Percentiles rank a stretch among this genome's conserved stretches.
phyloP scores from a whole-genome alignment of 2,888 invertebrate genomes.

The Pollenia angustigena region DNA sequence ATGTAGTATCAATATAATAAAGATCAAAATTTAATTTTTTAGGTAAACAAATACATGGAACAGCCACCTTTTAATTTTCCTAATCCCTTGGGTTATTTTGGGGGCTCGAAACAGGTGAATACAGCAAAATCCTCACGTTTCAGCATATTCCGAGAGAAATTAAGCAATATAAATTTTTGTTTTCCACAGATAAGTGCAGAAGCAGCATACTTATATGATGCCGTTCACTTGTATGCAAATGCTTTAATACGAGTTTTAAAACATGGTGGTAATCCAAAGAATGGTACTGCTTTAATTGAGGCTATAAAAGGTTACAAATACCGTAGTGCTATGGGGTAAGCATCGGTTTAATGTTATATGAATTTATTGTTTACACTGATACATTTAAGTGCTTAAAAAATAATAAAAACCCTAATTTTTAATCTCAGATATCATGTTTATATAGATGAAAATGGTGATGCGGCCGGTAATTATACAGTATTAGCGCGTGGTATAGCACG shows the following conservation, averaged over 20 bases:
- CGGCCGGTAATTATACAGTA: slow-evolving; percentile 96
- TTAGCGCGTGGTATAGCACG: slow-evolving; percentile 86
- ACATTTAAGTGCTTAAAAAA: too few species aligned
- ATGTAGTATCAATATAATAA: background rate
- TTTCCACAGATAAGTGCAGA: slow-evolving; percentile 90
- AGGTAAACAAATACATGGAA: slow-evolving; percentile 93
- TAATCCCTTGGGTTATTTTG: slow-evolving; percentile 90
- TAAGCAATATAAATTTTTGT: background rate
- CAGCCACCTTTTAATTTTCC: slow-evolving; percentile 94
- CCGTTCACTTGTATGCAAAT: slow-evolving; percentile 95
- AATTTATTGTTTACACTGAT: background rate
- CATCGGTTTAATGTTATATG: background rate
- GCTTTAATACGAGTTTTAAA: slow-evolving; percentile 90
- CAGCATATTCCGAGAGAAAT: slow-evolving; percentile 4
- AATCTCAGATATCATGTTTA: slow-evolving; percentile 92
- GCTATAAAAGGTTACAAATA: slow-evolving; percentile 91
- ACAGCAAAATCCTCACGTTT: background rate
- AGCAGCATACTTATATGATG: slow-evolving; percentile 97
- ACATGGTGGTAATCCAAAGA: slow-evolving; percentile 88
- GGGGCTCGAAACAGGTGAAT: slow-evolving; percentile 89
- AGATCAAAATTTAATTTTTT: slow-evolving; percentile 58
- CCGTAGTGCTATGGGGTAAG: slow-evolving; percentile 93
- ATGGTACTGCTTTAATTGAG: slow-evolving; percentile 93
- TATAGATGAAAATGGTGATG: slow-evolving; percentile 96
- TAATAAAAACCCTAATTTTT: background rate